phyloP scores from a whole-genome alignment of 2,113 vertebrate species.

The Capreolus pygargus region DNA sequence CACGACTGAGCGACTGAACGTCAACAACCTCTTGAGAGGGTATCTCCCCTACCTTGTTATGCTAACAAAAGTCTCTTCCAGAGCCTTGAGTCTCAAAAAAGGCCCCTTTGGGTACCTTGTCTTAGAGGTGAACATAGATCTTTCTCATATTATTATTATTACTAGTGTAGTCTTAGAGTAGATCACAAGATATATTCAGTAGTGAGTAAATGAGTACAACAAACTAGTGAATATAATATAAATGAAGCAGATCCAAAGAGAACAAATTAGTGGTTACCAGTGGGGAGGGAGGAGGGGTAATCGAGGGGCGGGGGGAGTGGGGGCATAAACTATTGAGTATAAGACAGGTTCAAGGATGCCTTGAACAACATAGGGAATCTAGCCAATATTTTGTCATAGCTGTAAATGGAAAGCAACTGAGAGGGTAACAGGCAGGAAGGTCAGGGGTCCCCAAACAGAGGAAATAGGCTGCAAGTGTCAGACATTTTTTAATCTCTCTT shows the following conservation, averaged over 20 bases:
- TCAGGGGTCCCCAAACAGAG: neutral
- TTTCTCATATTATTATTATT: neutral
- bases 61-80: neutral
- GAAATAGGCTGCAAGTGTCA: neutral
- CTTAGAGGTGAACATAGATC: neutral
- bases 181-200: neutral
- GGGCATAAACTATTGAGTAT: neutral
- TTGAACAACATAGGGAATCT: neutral
- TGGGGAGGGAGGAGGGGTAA: neutral
- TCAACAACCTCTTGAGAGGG: neutral
- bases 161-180: neutral
- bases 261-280: neutral
- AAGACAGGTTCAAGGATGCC: neutral
- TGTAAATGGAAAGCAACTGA: neutral
- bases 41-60: neutral
- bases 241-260: neutral
- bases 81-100: neutral
- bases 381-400: neutral
- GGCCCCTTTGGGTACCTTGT: neutral
- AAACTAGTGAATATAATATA: neutral
- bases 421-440: neutral
- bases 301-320: neutral
- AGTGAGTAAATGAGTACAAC: neutral
- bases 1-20: rapidly evolving
- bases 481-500: neutral